A percentile compares a stretch with the other conserved stretches of the same genome.
These are phyloP conservation scores for Drosophila kambysellisi DNA, from an alignment of 2,888 invertebrate genomes.

Conservation along the genomic window DNA sequence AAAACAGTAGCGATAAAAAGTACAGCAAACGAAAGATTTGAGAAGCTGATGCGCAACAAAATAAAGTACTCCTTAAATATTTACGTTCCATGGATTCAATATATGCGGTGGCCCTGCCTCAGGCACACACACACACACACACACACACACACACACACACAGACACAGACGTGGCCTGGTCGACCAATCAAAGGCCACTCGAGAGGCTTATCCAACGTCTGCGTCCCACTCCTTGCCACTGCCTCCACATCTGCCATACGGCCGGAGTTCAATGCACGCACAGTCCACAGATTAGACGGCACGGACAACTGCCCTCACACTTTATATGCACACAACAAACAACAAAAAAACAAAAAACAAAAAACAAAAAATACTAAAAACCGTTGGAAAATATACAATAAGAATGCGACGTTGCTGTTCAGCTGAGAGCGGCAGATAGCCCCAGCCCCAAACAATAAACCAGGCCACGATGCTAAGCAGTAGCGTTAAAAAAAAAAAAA, in stretches of 20 bases:
- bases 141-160: constrained; percentile 5
- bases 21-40: constrained; percentile 59
- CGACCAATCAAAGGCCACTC: constrained; percentile 47
- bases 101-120: constrained; percentile 52
- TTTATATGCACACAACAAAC: constrained; percentile 49
- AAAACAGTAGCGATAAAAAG: constrained; percentile 41
- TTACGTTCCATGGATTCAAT: constrained; percentile 72
- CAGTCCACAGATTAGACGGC: constrained; percentile 69
- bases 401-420: constrained; percentile 31
- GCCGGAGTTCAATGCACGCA: constrained; percentile 54
- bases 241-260: constrained; percentile 1
- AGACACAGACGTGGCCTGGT: constrained; percentile 22
- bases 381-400: constrained; percentile 19
- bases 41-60: constrained; percentile 57
- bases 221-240: background rate
- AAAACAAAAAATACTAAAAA: constrained; percentile 2
- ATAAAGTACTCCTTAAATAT: constrained; percentile 78
- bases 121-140: constrained; percentile 20
- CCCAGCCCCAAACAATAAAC: constrained; percentile 22
- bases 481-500: background rate
- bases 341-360: constrained; percentile 10
- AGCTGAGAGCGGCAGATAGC: constrained; percentile 37
- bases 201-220: constrained; percentile 37
- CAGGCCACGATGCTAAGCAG: constrained; percentile 30
- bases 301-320: constrained; percentile 43